phyloP scores from a whole-genome alignment of 2,113 vertebrate species.

The Ictidomys tridecemlineatus region DNA sequence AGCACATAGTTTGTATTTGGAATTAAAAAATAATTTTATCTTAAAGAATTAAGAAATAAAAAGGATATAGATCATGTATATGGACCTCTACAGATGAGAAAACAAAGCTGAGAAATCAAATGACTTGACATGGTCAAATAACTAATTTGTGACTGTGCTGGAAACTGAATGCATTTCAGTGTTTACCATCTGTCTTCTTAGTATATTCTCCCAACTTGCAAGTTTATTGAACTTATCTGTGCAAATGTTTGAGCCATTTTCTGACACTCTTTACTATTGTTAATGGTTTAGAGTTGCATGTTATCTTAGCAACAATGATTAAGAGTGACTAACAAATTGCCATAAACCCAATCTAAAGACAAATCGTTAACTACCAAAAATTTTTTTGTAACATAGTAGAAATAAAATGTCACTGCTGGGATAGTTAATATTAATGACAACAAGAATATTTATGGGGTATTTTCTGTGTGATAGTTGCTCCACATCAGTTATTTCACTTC shows the following conservation, averaged over 20 bases:
- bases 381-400: neutral
- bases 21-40: conserved; percentile 14
- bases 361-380: neutral
- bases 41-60: neutral
- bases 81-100: neutral
- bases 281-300: conserved; percentile 7
- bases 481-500: neutral
- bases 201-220: neutral
- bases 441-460: neutral
- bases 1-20: neutral
- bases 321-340: neutral
- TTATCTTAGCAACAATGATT: neutral
- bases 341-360: neutral
- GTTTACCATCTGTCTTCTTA: neutral
- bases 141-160: neutral
- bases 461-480: neutral
- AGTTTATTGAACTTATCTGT: neutral
- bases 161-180: neutral
- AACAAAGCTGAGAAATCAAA: neutral
- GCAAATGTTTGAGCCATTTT: neutral
- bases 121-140: neutral
- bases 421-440: neutral
- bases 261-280: neutral
- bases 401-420: neutral
- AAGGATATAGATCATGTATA: neutral